phyloP scores from a whole-genome alignment of 1,140 invertebrate species.

The Trissolcus basalis region DNA sequence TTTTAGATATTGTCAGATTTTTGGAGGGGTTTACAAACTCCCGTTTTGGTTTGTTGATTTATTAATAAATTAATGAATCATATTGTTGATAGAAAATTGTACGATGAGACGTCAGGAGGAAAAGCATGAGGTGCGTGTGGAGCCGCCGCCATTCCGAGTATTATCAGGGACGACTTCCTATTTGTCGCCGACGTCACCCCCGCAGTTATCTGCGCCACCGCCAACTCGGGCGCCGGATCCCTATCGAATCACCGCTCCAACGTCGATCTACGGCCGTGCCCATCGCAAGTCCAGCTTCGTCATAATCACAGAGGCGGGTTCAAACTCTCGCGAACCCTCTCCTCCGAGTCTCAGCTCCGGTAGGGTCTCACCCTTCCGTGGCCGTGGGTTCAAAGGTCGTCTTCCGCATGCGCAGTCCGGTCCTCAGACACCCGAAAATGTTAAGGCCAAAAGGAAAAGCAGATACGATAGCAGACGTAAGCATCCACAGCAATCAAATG shows the following conservation, averaged over 20 bases:
- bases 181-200: conserved; percentile 53
- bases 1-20: too few relatives aligned
- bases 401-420: conserved; percentile 69
- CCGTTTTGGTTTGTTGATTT: too few relatives aligned
- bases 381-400: conserved; percentile 78
- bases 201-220: conserved; percentile 67
- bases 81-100: conserved; percentile 19
- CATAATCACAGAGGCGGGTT: conserved; percentile 77
- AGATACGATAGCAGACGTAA: conserved; percentile 65
- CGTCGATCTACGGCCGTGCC: conserved; percentile 63
- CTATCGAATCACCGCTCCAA: conserved; percentile 66
- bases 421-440: conserved; percentile 65
- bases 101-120: conserved; percentile 65
- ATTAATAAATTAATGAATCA: too few relatives aligned
- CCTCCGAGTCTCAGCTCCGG: conserved; percentile 67
- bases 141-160: conserved; percentile 65
- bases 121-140: conserved; percentile 58
- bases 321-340: conserved; percentile 67
- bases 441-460: conserved; percentile 22
- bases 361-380: conserved; percentile 77
- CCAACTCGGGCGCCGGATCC: conserved; percentile 72
- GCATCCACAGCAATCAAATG: too few relatives aligned
- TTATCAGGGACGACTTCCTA: conserved; percentile 61
- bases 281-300: conserved; percentile 77
- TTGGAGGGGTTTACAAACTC: too few relatives aligned